A percentile compares a stretch with the other conserved stretches of the same genome.
Evolutionary conservation across 1,140 invertebrate genomes (phyloP).

Genomic region (Phocides pigmalion): DNA sequence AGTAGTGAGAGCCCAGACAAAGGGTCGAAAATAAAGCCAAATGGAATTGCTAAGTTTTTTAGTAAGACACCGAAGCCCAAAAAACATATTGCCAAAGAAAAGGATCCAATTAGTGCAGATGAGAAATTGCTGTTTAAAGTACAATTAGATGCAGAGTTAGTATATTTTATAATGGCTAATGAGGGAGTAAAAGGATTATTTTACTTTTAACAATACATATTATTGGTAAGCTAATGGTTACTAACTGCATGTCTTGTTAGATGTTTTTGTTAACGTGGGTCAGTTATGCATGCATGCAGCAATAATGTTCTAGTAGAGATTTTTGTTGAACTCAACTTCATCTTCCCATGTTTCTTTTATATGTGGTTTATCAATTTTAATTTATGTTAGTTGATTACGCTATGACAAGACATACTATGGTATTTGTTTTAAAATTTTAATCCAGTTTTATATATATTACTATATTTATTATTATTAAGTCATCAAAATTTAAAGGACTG

Average conservation of each 20-base stretch:
- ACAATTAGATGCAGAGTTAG: constrained; percentile 73
- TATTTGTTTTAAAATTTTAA: no score
- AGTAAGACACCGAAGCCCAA: constrained; percentile 45
- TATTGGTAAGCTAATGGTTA: not conserved
- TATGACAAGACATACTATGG: no score
- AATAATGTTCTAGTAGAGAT: no score
- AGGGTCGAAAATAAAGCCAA: constrained; percentile 50
- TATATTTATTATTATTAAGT: no score
- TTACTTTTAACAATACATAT: not conserved
- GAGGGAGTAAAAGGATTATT: not conserved
- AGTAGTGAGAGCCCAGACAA: constrained; percentile 36
- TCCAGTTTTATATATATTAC: no score
- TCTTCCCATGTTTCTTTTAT: no score
- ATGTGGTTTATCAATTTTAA: no score
- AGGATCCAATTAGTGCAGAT: constrained; percentile 37
- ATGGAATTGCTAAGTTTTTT: constrained; percentile 62
- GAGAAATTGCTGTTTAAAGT: constrained; percentile 78
- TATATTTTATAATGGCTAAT: constrained; percentile 27
- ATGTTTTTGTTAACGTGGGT: not conserved
- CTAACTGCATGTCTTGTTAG: not conserved
- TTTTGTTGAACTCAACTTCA: no score
- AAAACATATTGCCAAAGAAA: constrained; percentile 40
- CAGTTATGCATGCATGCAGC: no score
- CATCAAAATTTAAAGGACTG: no score
- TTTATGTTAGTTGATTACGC: no score